Percentiles rank a stretch among this genome's conserved stretches.
phyloP scores from a whole-genome alignment of 2,888 invertebrate species.

The Antheraea yamamai region DNA sequence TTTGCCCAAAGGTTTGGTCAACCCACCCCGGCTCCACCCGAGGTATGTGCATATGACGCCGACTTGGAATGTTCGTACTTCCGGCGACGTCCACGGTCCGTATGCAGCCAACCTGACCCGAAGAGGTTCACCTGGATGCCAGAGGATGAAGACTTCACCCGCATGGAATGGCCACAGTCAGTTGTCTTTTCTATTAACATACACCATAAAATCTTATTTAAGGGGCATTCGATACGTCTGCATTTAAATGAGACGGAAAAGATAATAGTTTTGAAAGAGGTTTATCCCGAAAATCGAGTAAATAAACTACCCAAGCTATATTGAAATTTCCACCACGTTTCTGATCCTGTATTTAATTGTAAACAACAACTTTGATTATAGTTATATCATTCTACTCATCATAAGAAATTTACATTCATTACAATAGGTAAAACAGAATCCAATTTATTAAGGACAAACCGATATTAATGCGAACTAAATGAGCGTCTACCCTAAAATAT shows the following conservation, averaged over 20 bases:
- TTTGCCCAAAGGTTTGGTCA: conserved; percentile 78
- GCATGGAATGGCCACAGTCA: conserved; percentile 87
- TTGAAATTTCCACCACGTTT: background rate
- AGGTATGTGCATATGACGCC: conserved; percentile 85
- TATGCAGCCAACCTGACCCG: conserved; percentile 87
- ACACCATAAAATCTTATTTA: background rate
- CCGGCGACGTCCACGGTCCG: conserved; percentile 88
- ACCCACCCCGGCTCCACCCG: conserved; percentile 81
- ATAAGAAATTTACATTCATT: background rate
- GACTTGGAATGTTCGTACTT: conserved; percentile 91
- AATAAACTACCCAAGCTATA: background rate
- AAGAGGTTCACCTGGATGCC: conserved; percentile 90
- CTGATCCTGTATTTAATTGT: background rate
- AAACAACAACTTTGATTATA: background rate
- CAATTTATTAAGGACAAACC: conserved; percentile 30
- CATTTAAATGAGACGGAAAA: background rate
- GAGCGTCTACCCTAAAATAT: conserved; percentile 28
- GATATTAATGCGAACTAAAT: conserved; percentile 36
- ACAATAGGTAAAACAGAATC: background rate
- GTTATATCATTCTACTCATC: background rate
- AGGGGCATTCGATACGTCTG: background rate
- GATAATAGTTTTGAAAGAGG: background rate
- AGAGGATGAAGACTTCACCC: conserved; percentile 87
- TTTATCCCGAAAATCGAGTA: background rate
- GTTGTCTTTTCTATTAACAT: conserved; percentile 27